Base-by-base conservation (phyloP, 2,113 vertebrate genomes). In the Psephotus haematonotus region DNA sequence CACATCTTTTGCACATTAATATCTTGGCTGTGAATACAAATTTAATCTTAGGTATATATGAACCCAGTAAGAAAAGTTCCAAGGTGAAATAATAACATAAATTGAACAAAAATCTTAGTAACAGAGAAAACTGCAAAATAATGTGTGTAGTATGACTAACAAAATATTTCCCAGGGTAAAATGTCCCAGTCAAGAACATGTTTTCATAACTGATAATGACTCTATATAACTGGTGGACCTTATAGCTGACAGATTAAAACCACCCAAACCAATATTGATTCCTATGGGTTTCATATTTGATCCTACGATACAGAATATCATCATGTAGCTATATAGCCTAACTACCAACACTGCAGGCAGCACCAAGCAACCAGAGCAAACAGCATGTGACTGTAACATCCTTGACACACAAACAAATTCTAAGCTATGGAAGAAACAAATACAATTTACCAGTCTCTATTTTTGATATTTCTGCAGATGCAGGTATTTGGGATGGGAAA, bases 391-490 rank as follows among this genome's bases (percentile, higher is more conserved):
- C 35, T 47, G 9, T 19, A 75, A 59, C 2, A 59, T 16, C 6
- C 10, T 35, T 84, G 37, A 68, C 2, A 9, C 8, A 74, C 63
- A 78, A 47, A 0, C 12, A 68, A 72, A 47, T 29, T 49, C 8
- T 57, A 72, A 69, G 10, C 9, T 85, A 80, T 9, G 4, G 3
- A 88, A 79, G 27, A n/a, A 71, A 55, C 31, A 62, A 93, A 77
- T 4, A 65, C 7, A 65, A 86, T 93, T 95, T 95, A 93, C 94
- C 89, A 35, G 63, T 83, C 44, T 92, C 37, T 93, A 85, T 14
- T 88, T 93, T 33, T 90, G 88, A 16, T 86, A 96, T 88, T 91
- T 92, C 91, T 92, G 93, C 59, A 80, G 88, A 88, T 72, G 71
- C 57, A 95, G 86, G 92, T 86, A 50, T 86, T 88, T 81, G 83